These are phyloP conservation scores for Drosophila ustulata DNA, from an alignment of 2,888 invertebrate species.

Conservation along the genomic window DNA sequence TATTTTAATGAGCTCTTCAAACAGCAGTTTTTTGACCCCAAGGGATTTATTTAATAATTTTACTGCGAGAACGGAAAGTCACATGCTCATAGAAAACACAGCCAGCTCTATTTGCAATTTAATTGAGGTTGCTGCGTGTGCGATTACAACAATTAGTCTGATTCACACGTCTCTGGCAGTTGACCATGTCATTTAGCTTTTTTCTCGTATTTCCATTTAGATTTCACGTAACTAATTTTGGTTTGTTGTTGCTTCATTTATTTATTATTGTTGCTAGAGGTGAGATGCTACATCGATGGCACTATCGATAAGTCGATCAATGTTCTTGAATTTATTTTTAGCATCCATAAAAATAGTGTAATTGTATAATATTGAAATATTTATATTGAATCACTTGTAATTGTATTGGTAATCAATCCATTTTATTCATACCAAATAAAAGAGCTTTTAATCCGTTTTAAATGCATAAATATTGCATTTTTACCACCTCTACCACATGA, in stretches of 20 bases:
- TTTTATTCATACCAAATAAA: too few relatives aligned
- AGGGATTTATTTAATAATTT: slow-evolving; percentile 32
- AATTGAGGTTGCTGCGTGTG: slow-evolving; percentile 28
- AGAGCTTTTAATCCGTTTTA: too few relatives aligned
- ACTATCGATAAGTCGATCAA: background rate
- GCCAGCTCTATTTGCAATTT: slow-evolving; percentile 32
- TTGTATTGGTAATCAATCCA: too few relatives aligned
- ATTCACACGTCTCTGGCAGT: slow-evolving; percentile 40
- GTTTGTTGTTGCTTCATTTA: slow-evolving; percentile 46
- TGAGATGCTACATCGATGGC: background rate
- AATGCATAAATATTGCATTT: too few relatives aligned
- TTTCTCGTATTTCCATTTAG: slow-evolving; percentile 68
- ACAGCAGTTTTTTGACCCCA: slow-evolving; percentile 27
- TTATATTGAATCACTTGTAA: too few relatives aligned
- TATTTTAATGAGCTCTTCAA: slow-evolving; percentile 7
- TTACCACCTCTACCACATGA: too few relatives aligned
- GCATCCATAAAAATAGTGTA: too few relatives aligned
- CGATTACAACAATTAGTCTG: slow-evolving; percentile 35
- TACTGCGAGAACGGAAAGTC: slow-evolving; percentile 32
- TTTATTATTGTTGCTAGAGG: slow-evolving; percentile 33
- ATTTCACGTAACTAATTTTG: slow-evolving; percentile 72
- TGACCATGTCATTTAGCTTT: slow-evolving; percentile 59
- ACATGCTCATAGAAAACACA: slow-evolving; percentile 53
- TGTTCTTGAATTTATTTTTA: background rate
- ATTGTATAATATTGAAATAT: too few relatives aligned